A percentile compares a stretch with the other conserved stretches of the same genome.
These are phyloP conservation scores for Malurus alboscapulatus DNA, from an alignment of 2,113 vertebrate species.

Conservation along the genomic window DNA sequence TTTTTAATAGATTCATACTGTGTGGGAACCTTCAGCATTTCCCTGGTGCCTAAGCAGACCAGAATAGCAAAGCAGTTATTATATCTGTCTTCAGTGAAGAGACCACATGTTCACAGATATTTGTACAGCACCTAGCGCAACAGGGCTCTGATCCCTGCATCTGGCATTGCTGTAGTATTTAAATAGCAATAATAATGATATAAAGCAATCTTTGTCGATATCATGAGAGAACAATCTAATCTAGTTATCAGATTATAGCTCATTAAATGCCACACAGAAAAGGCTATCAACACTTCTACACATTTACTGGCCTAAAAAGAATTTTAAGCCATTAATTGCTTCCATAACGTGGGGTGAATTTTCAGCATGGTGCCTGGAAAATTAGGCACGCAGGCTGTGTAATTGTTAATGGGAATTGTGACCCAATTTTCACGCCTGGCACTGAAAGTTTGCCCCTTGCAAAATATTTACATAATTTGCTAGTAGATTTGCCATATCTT, in stretches of 20 bases:
- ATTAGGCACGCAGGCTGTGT: conserved; percentile 69
- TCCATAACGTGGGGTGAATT: conserved; percentile 68
- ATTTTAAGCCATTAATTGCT: conserved; percentile 70
- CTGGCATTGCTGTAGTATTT: conserved; percentile 52
- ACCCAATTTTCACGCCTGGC: conserved; percentile 70
- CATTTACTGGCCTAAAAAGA: conserved; percentile 66
- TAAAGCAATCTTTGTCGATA: conserved; percentile 54
- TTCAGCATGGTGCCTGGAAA: conserved; percentile 69
- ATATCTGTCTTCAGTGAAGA: conserved; percentile 65
- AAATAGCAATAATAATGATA: conserved; percentile 55
- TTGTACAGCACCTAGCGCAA: conserved; percentile 61
- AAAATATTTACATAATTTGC: conserved; percentile 74
- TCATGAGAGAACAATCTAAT: conserved; percentile 63
- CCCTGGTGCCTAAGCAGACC: conserved; percentile 68
- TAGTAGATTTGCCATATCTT: conserved; percentile 62
- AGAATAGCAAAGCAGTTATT: conserved; percentile 74
- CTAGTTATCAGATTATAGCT: conserved; percentile 67
- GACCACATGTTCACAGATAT: conserved; percentile 62
- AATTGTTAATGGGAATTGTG: conserved; percentile 71
- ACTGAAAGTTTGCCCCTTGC: conserved; percentile 70
- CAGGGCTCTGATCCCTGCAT: conserved; percentile 52
- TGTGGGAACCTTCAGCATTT: conserved; percentile 73
- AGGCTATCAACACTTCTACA: conserved; percentile 65
- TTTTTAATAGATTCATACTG: conserved; percentile 75
- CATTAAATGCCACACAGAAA: conserved; percentile 63